Evolutionary conservation across 1,140 invertebrate species (phyloP).

Genomic region (Leptoteleia sp.): DNA sequence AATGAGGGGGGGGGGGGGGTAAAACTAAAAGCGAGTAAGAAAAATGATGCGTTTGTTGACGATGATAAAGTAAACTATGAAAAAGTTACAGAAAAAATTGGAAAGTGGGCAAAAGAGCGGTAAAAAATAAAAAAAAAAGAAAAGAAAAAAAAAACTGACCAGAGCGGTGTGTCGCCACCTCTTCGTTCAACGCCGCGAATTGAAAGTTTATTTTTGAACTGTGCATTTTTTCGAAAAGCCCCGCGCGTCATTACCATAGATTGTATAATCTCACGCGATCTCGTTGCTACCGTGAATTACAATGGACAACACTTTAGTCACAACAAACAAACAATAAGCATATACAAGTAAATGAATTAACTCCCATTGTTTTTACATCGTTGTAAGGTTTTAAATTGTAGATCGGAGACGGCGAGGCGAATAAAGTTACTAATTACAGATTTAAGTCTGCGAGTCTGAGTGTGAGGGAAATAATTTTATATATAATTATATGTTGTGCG

Average conservation of each 20-base stretch:
- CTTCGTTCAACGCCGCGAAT: conserved; percentile 16
- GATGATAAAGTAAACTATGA: no score
- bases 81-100: no score
- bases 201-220: conserved; percentile 53
- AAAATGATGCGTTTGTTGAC: no score
- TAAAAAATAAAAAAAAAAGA: background rate
- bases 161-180: conserved; percentile 1
- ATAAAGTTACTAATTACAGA: conserved; percentile 71
- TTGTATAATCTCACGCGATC: conserved; percentile 52
- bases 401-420: conserved; percentile 37
- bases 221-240: conserved; percentile 47
- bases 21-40: background rate
- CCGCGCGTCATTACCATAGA: conserved; percentile 41
- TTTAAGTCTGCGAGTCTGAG: conserved; percentile 59
- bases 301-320: conserved; percentile 42
- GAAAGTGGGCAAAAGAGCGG: no score
- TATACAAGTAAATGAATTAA: conserved; percentile 24
- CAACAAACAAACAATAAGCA: conserved; percentile 18
- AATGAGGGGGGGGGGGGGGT: no score
- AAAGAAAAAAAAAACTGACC: background rate
- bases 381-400: conserved; percentile 34
- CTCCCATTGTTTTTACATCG: conserved; percentile 2
- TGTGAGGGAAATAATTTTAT: conserved; percentile 58
- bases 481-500: conserved; percentile 54
- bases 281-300: conserved; percentile 26